A percentile compares a stretch with the other conserved stretches of the same genome.
Evolutionary conservation across 2,888 invertebrate genomes (phyloP).

Genomic region (Agriopis leucophaearia): DNA sequence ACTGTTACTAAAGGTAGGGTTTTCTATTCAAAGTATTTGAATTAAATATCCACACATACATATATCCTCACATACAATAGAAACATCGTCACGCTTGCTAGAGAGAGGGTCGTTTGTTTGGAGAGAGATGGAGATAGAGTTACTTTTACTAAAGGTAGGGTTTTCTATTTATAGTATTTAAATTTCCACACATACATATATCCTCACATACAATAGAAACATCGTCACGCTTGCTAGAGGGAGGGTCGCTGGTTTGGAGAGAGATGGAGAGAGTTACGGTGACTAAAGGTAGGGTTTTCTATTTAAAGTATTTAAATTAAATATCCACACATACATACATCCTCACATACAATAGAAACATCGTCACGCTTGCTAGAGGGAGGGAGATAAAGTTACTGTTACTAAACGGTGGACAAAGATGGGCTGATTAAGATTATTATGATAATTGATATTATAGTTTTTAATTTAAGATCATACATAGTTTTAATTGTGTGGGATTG

Average conservation of each 20-base stretch:
- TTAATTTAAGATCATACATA: too few species aligned
- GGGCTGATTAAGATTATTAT: too few species aligned
- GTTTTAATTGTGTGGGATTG: too few species aligned
- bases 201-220: too few species aligned
- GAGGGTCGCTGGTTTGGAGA: conserved; percentile 59
- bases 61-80: too few species aligned
- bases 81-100: conserved; percentile 69
- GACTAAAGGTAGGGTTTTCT: conserved; percentile 42
- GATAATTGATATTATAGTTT: too few species aligned
- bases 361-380: conserved; percentile 29
- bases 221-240: conserved; percentile 72
- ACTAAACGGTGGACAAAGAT: too few species aligned
- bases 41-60: too few species aligned
- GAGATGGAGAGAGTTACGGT: conserved; percentile 44
- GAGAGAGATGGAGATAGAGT: conserved; percentile 37
- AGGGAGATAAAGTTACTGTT: conserved; percentile 21
- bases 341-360: not conserved
- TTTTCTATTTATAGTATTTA: not conserved
- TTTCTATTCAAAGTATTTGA: too few species aligned
- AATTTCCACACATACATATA: too few species aligned
- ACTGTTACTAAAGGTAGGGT: conserved; percentile 47
- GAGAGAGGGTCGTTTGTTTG: conserved; percentile 66
- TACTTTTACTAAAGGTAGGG: conserved; percentile 47
- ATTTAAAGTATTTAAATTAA: too few species aligned
- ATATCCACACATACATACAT: too few species aligned